Percentiles rank a stretch among this genome's conserved stretches.
phyloP scores from a whole-genome alignment of 2,113 vertebrate species.

The Cavia porcellus region DNA sequence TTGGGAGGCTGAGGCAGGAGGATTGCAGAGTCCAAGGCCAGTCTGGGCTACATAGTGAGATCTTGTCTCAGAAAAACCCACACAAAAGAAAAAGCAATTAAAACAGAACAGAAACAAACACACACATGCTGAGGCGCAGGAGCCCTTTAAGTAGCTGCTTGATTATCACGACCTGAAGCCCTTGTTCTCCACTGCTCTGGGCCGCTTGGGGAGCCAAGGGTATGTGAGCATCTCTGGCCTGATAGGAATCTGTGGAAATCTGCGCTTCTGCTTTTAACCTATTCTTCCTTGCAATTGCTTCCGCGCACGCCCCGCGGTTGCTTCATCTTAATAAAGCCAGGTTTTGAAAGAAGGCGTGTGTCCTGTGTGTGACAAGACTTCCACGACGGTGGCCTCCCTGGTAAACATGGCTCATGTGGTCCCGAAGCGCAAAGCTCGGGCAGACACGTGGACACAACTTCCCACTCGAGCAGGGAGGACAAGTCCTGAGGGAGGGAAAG shows the following conservation, averaged over 20 bases:
- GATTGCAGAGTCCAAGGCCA: not conserved
- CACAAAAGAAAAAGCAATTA: not conserved
- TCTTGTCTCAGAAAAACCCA: not conserved
- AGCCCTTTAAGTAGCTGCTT: not conserved
- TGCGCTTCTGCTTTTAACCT: not conserved
- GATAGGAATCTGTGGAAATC: not conserved
- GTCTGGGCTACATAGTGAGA: not conserved
- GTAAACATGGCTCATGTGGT: too few relatives aligned
- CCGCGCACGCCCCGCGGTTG: not conserved
- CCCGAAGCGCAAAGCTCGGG: not conserved
- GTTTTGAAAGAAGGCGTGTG: not conserved
- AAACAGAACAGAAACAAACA: not conserved
- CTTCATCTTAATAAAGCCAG: conserved; percentile 67
- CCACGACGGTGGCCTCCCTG: not conserved
- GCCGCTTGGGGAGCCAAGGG: not conserved
- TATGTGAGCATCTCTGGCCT: not conserved
- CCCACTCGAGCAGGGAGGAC: not conserved
- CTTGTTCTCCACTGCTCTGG: not conserved
- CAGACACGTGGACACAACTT: not conserved
- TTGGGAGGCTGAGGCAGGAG: not conserved
- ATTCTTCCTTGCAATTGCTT: not conserved
- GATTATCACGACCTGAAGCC: accelerated
- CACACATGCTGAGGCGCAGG: not conserved
- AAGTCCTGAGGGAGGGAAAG: not conserved
- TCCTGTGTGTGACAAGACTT: not conserved